These are phyloP conservation scores for Cistogaster globosa DNA, from an alignment of 2,888 invertebrate genomes.

Conservation along the genomic window DNA sequence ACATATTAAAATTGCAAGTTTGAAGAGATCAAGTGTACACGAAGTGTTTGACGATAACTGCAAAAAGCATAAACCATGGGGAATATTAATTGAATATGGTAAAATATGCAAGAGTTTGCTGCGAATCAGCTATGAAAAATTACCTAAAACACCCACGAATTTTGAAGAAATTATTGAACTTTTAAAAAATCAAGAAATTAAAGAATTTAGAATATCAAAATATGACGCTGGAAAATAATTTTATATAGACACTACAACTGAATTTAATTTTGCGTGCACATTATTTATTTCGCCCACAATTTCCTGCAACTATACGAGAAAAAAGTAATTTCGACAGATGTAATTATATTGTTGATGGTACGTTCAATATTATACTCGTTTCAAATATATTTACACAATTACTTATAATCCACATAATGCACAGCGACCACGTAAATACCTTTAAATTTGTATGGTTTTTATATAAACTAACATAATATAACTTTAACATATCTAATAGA, in stretches of 20 bases:
- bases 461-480: background rate
- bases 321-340: slow-evolving; percentile 31
- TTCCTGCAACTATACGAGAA: slow-evolving; percentile 40
- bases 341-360: slow-evolving; percentile 47
- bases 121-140: slow-evolving; percentile 34
- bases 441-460: slow-evolving; percentile 9
- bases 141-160: slow-evolving; percentile 33
- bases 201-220: slow-evolving; percentile 34
- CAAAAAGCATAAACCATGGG: slow-evolving; percentile 46
- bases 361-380: slow-evolving; percentile 9
- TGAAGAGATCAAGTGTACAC: slow-evolving; percentile 49
- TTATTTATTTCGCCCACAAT: slow-evolving; percentile 45
- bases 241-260: slow-evolving; percentile 27
- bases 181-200: slow-evolving; percentile 50
- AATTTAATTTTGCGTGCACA: too few species aligned
- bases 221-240: slow-evolving; percentile 35
- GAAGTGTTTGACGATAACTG: slow-evolving; percentile 50
- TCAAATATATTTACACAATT: slow-evolving; percentile 48
- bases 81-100: slow-evolving; percentile 7
- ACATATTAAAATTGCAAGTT: slow-evolving; percentile 40
- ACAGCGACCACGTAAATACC: slow-evolving; percentile 8
- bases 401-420: slow-evolving; percentile 28
- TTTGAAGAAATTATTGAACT: slow-evolving; percentile 21
- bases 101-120: slow-evolving; percentile 6
- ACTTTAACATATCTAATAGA: too few species aligned